Base-by-base conservation (phyloP, 2,113 vertebrate species). In the Phasianus colchicus region DNA sequence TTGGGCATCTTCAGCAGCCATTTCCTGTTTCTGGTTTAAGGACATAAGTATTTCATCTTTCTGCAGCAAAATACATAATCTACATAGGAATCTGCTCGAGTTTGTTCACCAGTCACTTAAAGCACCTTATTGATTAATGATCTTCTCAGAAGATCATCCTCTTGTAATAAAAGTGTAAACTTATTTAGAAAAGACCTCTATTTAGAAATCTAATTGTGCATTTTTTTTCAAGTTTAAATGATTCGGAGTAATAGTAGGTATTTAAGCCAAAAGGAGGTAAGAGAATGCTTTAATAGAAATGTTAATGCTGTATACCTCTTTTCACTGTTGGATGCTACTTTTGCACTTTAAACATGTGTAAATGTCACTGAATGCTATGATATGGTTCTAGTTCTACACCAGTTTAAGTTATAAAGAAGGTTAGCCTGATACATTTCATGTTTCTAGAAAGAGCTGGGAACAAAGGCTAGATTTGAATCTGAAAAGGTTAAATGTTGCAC, bases 401-500 rank as follows among this genome's bases (percentile, higher is more conserved):
- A 0, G 69, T 83, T 92, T 95, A 90, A 90, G 93, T 91, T 93
- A 52, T 63, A 89, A 87, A 71, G 73, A 81, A 83, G 75, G 63
- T 85, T 91, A 87, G 34, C 71, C 67, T 82, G 82, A 86, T 83
- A 86, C 42, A 24, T 73, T 87, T 38, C 42, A 73, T 0, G 1
- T 64, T 92, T 93, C 79, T 91, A 65, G 93, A 93, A 93, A 83
- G 47, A 40, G 10, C 79, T 85, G 7, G 69, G 82, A 95, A 89
- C 38, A 88, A 95, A 91, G 82, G 76, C 85, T 88, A 52, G 79
- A 64, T 92, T 34, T 48, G 79, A 93, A 93, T 95, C 82, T 88
- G 89, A 93, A 95, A 96, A 93, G 79, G 87, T 94, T 93, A 93
- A 89, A 92, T 74, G 60, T 67, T 91, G 75, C 42, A 52, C 72